Percentiles rank a stretch among this genome's conserved stretches.
Evolutionary conservation across 2,888 invertebrate species (phyloP).

Genomic region (Pandemis cinnamomeana): DNA sequence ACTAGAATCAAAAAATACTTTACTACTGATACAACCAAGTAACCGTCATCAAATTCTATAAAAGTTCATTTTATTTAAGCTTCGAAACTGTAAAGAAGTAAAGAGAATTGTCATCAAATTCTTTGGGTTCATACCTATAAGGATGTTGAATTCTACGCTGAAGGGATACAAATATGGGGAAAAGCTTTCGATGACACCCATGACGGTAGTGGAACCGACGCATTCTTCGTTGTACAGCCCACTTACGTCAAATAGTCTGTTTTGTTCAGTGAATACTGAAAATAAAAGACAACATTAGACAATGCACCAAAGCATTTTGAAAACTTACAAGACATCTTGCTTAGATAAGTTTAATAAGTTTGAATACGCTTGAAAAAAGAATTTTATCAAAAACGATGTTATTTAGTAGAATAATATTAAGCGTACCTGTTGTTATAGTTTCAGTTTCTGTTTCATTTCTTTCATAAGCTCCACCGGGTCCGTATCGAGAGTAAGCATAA

Average conservation of each 20-base stretch:
- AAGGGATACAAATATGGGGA: conserved; percentile 92
- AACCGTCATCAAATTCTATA: neutral
- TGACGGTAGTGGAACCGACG: conserved; percentile 73
- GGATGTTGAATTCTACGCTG: conserved; percentile 91
- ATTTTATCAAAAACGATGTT: neutral
- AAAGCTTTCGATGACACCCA: conserved; percentile 83
- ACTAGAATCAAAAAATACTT: conserved; percentile 71
- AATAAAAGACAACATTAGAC: neutral
- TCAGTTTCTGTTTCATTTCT: conserved; percentile 28
- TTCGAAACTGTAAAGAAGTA: neutral
- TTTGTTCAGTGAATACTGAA: conserved; percentile 25
- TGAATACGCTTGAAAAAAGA: neutral
- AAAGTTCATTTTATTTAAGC: neutral
- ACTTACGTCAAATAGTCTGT: conserved; percentile 66
- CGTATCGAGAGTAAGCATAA: conserved; percentile 68
- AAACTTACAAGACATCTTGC: too few species aligned
- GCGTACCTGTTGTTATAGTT: conserved; percentile 3
- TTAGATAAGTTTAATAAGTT: neutral
- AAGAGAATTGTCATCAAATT: neutral
- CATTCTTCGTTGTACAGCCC: conserved; percentile 74
- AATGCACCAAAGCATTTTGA: neutral
- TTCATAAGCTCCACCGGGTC: conserved; percentile 48
- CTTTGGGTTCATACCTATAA: conserved; percentile 84
- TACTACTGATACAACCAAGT: too few species aligned
- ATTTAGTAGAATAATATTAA: neutral